Percentiles rank a stretch among this genome's conserved stretches.
These are phyloP conservation scores for Oedothorax gibbosus DNA, from an alignment of 1,140 invertebrate genomes.

Conservation along the genomic window DNA sequence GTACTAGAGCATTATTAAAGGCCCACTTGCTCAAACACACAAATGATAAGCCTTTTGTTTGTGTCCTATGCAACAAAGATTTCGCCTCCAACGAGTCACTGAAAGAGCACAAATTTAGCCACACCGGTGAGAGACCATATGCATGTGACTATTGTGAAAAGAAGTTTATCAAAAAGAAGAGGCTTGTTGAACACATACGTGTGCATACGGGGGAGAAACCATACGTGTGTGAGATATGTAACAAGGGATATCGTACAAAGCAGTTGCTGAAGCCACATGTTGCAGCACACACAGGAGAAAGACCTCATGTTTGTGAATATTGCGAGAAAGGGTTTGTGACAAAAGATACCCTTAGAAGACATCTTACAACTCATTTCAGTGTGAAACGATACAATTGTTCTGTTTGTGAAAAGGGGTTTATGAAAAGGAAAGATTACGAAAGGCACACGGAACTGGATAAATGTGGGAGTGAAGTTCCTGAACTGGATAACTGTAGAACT, in stretches of 20 bases:
- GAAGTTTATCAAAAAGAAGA: neutral
- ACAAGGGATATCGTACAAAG: neutral
- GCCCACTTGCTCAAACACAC: too few relatives aligned
- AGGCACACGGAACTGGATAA: too few relatives aligned
- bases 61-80: neutral
- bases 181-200: neutral
- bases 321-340: neutral
- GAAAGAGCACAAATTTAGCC: neutral
- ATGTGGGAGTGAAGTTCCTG: too few relatives aligned
- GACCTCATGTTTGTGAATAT: neutral
- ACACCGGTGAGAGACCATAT: neutral
- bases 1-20: too few relatives aligned
- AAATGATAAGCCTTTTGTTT: neutral
- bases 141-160: neutral
- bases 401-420: conserved; percentile 12
- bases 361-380: neutral
- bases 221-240: neutral
- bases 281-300: neutral
- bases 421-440: neutral
- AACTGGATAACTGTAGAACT: too few relatives aligned
- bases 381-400: neutral
- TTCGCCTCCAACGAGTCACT: neutral
- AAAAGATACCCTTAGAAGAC: neutral
- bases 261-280: neutral
- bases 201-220: neutral